Percentiles rank a stretch among this genome's conserved stretches.
Evolutionary conservation across 2,888 invertebrate genomes (phyloP).

Genomic region (Saturnia pavonia): DNA sequence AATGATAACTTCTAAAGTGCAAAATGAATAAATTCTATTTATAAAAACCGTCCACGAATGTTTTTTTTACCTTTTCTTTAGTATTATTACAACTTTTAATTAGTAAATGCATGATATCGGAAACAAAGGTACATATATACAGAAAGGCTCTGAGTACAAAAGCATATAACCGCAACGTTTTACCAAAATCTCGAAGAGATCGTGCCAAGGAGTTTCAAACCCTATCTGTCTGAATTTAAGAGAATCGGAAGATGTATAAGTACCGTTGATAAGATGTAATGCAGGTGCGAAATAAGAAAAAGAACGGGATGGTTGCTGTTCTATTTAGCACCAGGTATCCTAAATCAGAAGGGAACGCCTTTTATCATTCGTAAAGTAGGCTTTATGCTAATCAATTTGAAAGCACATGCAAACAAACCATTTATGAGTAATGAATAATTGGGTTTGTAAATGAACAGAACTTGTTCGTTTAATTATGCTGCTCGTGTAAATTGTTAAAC

Average conservation of each 20-base stretch:
- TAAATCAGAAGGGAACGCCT: slow-evolving; percentile 28
- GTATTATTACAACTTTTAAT: slow-evolving; percentile 29
- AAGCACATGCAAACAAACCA: slow-evolving; percentile 10
- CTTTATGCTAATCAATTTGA: slow-evolving; percentile 4
- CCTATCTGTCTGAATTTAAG: background rate
- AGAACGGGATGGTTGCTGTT: slow-evolving; percentile 33
- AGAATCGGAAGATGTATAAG: background rate
- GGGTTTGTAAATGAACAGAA: background rate
- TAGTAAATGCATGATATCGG: slow-evolving; percentile 41
- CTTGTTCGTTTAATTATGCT: background rate
- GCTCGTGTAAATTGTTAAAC: background rate
- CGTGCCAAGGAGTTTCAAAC: background rate
- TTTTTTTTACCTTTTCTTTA: background rate
- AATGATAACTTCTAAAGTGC: background rate
- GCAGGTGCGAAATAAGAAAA: slow-evolving; percentile 54
- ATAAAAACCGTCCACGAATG: background rate
- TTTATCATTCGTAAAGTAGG: background rate
- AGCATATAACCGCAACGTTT: slow-evolving; percentile 5
- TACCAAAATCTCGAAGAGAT: background rate
- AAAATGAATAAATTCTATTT: background rate
- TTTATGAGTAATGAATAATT: background rate
- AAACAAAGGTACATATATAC: slow-evolving; percentile 42
- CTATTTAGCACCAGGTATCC: slow-evolving; percentile 46
- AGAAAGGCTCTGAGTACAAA: slow-evolving; percentile 34
- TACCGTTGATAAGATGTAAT: slow-evolving; percentile 11